Evolutionary conservation across 1,140 invertebrate genomes (phyloP).

Genomic region (Zaprionus nigranus): DNA sequence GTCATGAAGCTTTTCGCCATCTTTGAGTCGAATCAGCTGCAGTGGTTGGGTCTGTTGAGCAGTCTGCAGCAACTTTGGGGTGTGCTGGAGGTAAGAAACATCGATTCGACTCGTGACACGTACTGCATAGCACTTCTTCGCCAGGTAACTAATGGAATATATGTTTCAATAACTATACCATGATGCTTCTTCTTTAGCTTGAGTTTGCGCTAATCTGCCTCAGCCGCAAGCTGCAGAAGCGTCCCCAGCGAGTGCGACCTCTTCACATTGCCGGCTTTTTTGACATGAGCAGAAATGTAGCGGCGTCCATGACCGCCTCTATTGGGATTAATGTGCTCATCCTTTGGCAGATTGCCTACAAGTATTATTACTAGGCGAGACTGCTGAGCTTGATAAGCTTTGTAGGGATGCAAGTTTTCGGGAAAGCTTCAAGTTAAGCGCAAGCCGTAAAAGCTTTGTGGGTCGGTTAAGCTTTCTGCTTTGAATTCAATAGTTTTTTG

Average conservation of each 20-base stretch:
- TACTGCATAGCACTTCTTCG: slow-evolving; percentile 25
- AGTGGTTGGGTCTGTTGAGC: slow-evolving; percentile 2
- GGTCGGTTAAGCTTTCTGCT: background rate
- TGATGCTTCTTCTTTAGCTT: slow-evolving; percentile 24
- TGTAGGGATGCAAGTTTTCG: background rate
- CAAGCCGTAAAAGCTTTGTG: background rate
- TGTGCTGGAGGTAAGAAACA: background rate
- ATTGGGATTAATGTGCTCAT: slow-evolving; percentile 53
- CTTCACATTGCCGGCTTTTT: slow-evolving; percentile 60
- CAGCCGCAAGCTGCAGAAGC: slow-evolving; percentile 43
- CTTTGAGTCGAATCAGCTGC: background rate
- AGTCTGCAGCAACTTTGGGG: slow-evolving; percentile 17
- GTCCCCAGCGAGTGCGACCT: slow-evolving; percentile 35
- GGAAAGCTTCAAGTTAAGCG: background rate
- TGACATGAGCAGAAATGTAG: slow-evolving; percentile 41
- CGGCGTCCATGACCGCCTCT: slow-evolving; percentile 37
- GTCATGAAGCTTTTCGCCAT: slow-evolving; percentile 24
- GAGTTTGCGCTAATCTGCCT: slow-evolving; percentile 47
- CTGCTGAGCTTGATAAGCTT: background rate
- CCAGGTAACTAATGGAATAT: slow-evolving; percentile 23
- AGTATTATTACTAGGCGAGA: slow-evolving; percentile 46
- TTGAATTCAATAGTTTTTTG: background rate
- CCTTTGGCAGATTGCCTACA: slow-evolving; percentile 66
- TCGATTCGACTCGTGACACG: background rate
- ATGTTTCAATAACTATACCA: background rate